These are phyloP conservation scores for Sebastes dallii DNA, from an alignment of 2,797 vertebrate species.

Conservation along the genomic window DNA sequence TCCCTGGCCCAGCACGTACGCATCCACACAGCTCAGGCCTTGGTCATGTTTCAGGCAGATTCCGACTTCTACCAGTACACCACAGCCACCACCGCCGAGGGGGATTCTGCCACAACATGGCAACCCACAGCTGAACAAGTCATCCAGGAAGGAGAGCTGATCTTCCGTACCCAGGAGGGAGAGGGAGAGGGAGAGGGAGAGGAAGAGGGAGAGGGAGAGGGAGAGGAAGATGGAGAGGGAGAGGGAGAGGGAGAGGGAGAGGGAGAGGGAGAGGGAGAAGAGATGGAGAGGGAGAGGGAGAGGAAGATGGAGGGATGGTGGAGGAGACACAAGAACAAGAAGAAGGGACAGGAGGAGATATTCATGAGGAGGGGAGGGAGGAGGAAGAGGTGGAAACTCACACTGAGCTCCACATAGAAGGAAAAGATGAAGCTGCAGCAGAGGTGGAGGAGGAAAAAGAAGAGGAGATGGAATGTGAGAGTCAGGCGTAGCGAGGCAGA, in stretches of 20 bases:
- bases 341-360: conserved; percentile 69
- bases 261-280: conserved; percentile 56
- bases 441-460: conserved; percentile 36
- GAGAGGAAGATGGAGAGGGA: conserved; percentile 58
- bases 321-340: conserved; percentile 41
- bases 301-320: conserved; percentile 34
- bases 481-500: not conserved
- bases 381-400: conserved; percentile 40
- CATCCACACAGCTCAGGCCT: conserved; percentile 96
- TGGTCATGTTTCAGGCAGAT: conserved; percentile 98
- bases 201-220: conserved; percentile 70
- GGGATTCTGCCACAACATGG: conserved; percentile 83
- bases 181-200: conserved; percentile 54
- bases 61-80: conserved; percentile 95
- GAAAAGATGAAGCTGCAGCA: conserved; percentile 20
- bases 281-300: conserved; percentile 74
- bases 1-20: conserved; percentile 96
- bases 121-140: conserved; percentile 87
- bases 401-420: conserved; percentile 42
- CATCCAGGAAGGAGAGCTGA: conserved; percentile 88
- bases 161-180: conserved; percentile 84
- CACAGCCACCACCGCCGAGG: conserved; percentile 58
- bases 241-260: conserved; percentile 77
- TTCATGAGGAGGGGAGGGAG: conserved; percentile 69
- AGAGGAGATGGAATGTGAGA: conserved; percentile 58